Evolutionary conservation across 2,888 invertebrate genomes (phyloP).

Genomic region (Perizoma affinitatum): DNA sequence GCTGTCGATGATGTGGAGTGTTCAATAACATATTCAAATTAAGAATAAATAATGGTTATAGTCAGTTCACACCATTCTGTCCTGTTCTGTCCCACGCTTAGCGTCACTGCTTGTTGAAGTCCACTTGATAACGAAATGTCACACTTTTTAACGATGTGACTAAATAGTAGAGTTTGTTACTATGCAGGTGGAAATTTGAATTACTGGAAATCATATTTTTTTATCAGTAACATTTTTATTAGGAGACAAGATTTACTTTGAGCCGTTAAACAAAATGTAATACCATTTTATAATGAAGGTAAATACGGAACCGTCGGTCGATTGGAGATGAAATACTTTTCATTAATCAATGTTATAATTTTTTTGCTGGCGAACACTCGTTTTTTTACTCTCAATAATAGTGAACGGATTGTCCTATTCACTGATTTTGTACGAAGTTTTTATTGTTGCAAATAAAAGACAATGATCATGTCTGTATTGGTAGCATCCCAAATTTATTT

Average conservation of each 20-base stretch:
- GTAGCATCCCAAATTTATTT: no score
- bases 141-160: background rate
- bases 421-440: no score
- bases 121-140: slow-evolving; percentile 19
- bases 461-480: no score
- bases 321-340: no score
- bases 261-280: no score
- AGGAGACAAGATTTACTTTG: background rate
- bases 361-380: no score
- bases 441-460: no score
- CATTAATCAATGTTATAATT: no score
- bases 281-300: no score
- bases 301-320: no score
- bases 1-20: slow-evolving; percentile 45
- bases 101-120: slow-evolving; percentile 15
- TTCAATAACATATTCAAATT: slow-evolving; percentile 66
- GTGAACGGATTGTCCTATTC: no score
- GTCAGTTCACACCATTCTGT: slow-evolving; percentile 64
- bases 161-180: background rate
- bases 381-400: no score
- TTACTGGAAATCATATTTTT: slow-evolving; percentile 6
- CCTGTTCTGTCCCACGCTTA: slow-evolving; percentile 27
- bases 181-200: slow-evolving; percentile 11
- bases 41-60: slow-evolving; percentile 73
- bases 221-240: slow-evolving; percentile 16